Conservation (phyloP, 2,113 vertebrate species). For the Neomonachus schauinslandi region DNA sequence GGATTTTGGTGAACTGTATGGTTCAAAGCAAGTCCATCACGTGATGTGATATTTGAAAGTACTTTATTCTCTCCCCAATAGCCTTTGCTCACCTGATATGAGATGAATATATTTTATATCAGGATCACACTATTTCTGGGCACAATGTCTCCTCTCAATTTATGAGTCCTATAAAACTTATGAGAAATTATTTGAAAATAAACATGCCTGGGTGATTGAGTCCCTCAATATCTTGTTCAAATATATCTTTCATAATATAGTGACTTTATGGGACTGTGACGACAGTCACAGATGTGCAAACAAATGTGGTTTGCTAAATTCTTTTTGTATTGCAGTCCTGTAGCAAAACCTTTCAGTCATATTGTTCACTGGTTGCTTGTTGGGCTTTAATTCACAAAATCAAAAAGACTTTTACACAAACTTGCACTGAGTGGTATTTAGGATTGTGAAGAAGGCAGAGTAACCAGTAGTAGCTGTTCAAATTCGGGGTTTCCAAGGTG, state of each 20-base stretch:
- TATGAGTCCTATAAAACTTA: background rate
- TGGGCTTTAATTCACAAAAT: conserved; percentile 18
- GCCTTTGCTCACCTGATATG: background rate
- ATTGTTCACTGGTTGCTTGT: background rate
- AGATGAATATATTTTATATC: background rate
- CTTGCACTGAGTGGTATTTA: background rate
- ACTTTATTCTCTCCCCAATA: background rate
- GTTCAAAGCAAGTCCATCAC: background rate
- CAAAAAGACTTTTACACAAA: background rate
- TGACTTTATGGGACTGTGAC: background rate
- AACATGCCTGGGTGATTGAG: background rate
- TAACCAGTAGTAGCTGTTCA: background rate
- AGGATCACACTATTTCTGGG: background rate
- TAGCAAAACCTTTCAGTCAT: background rate
- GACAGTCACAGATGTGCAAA: conserved; percentile 8
- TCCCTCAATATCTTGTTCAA: conserved; percentile 38
- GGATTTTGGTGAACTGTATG: background rate
- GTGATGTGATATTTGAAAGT: background rate
- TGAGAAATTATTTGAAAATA: conserved; percentile 51
- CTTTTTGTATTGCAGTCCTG: background rate
- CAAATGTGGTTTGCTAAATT: background rate
- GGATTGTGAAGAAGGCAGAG: background rate
- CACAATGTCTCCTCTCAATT: background rate
- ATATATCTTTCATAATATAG: conserved; percentile 31
- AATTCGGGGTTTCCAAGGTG: background rate